Conservation (phyloP, 2,797 vertebrate genomes). For the Pristis pectinata region DNA sequence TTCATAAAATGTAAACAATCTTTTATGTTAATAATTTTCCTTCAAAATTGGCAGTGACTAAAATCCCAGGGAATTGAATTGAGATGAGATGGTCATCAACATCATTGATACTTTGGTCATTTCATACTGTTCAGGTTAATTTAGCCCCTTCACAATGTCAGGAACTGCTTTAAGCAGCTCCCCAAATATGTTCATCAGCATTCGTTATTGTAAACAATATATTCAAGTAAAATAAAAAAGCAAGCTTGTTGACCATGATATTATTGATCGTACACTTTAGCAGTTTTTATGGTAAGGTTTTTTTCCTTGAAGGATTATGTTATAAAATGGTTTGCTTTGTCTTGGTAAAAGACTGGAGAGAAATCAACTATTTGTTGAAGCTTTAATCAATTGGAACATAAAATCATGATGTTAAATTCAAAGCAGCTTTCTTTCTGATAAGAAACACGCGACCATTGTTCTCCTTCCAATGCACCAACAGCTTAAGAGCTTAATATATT, state of each 20-base stretch:
- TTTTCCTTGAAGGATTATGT: neutral
- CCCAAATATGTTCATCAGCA: neutral
- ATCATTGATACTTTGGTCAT: neutral
- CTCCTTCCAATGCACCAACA: neutral
- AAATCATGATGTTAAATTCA: neutral
- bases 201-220: neutral
- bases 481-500: slow-evolving; percentile 6
- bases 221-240: neutral
- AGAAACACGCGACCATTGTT: slow-evolving; percentile 19
- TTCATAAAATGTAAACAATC: neutral
- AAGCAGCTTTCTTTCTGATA: neutral
- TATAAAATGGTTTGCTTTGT: neutral
- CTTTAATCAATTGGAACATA: slow-evolving; percentile 1
- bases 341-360: neutral
- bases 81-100: neutral
- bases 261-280: neutral
- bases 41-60: neutral
- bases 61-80: too few relatives aligned
- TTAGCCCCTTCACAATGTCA: neutral
- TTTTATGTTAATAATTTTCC: neutral
- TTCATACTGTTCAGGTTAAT: neutral
- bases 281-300: neutral
- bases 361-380: neutral
- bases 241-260: neutral
- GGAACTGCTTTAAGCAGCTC: neutral